These are phyloP conservation scores for Turdus rufiventris DNA, from an alignment of 2,113 vertebrate genomes.

Conservation along the genomic window DNA sequence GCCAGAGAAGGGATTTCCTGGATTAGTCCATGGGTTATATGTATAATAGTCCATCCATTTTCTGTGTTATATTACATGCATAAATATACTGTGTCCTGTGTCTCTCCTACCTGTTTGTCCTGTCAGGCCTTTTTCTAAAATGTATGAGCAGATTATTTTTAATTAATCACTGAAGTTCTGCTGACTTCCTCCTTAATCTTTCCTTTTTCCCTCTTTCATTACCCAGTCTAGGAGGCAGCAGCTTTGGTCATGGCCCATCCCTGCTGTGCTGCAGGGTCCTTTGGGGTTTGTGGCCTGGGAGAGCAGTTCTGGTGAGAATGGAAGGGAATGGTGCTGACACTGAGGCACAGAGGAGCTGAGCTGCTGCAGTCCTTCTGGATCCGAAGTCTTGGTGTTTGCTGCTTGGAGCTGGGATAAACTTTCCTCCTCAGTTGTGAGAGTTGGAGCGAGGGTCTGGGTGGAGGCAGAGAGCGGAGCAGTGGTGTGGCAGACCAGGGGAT, in stretches of 20 bases:
- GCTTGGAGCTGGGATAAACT: background rate
- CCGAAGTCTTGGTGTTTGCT: background rate
- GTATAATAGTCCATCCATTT: accelerated
- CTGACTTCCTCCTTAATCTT: background rate
- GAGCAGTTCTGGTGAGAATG: background rate
- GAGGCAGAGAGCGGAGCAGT: background rate
- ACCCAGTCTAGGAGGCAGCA: no score
- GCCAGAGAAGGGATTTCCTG: background rate
- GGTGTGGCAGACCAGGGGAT: accelerated
- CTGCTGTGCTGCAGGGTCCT: accelerated
- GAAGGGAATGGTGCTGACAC: background rate
- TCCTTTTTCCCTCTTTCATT: background rate
- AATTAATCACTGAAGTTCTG: background rate
- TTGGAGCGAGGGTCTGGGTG: background rate
- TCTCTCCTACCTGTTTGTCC: background rate
- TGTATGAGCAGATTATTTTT: background rate
- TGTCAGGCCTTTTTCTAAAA: background rate
- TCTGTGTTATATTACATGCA: background rate
- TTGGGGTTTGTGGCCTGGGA: background rate
- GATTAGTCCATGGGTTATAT: background rate
- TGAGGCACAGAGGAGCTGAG: background rate
- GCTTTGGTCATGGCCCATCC: background rate
- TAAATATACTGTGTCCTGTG: background rate
- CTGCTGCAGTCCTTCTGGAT: background rate
- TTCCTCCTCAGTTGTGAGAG: accelerated